Base-by-base conservation (phyloP, 2,888 invertebrate genomes). In the Nineta flava region DNA sequence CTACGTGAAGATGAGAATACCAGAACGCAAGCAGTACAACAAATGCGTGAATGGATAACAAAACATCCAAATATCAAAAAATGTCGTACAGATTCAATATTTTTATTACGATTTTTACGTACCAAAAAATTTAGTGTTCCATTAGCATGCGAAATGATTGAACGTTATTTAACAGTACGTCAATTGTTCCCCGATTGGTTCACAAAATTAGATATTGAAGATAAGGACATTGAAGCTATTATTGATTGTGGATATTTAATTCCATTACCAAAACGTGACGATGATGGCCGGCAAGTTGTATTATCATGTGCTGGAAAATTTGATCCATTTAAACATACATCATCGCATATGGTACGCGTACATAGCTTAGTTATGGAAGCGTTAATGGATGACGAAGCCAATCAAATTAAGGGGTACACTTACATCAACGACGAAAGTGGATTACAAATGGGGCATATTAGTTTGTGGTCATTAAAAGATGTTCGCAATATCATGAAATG, bases 121-220 rank as follows among this genome's bases (percentile, higher is more conserved):
- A 87, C 87, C 42, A 87, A 88, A 66, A 92, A 91, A 64, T 92
- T 86, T 68, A 86, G 86, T 34, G 78, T 92, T 16, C 85, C 86
- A 0, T 77, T 84, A 63, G 83, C 92, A 0, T 87, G 90, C 58
- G 84, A 87, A 54, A 85, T 92, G 81, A 66, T 93, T 55, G 90
- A 92, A 64, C 77, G 86, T 46, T 93, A 92, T 65, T 70, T 93
- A 50, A 84, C 83, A 31, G 85, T 91, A 55, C 73, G 92, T 6
- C 86, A 88, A 63, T 71, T 88, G 59, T 84, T 87, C 60, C 87
- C 91, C 0, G 77, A 83, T 47, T 91, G 91, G 90, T 93, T 91
- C 70, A 76, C 77, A 56, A 81, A 83, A 51, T 69, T 91, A 46
- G 86, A 90, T 60, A 79, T 85, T 48, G 71, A 83, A 51, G 88